Evolutionary conservation across 2,888 invertebrate genomes (phyloP).

Genomic region (Boloria selene): DNA sequence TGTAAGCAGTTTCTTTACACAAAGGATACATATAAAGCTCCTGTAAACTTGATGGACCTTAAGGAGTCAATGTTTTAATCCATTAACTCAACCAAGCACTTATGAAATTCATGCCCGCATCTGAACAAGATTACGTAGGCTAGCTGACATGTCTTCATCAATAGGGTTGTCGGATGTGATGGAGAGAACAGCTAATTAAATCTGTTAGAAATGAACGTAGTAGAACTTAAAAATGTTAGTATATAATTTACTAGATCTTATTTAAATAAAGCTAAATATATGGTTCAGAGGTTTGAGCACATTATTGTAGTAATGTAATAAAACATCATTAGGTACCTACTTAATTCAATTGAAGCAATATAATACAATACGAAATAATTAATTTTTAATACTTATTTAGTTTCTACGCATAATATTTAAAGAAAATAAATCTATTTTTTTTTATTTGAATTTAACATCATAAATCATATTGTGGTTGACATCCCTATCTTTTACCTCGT

Average conservation of each 20-base stretch:
- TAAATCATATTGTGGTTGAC: conserved; percentile 32
- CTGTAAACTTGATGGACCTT: conserved; percentile 53
- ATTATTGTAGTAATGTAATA: too few relatives aligned
- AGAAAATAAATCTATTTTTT: not conserved
- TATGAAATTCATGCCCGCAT: conserved; percentile 79
- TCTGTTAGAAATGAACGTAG: too few relatives aligned
- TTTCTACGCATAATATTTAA: too few relatives aligned
- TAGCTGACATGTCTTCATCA: conserved; percentile 65
- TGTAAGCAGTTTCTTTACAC: conserved; percentile 1
- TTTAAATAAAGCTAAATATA: too few relatives aligned
- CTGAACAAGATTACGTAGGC: conserved; percentile 74
- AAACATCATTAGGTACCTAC: too few relatives aligned
- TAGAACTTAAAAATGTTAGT: too few relatives aligned
- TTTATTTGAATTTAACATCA: not conserved
- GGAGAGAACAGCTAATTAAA: not conserved
- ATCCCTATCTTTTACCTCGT: conserved; percentile 58
- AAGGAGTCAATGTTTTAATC: conserved; percentile 78
- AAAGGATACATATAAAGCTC: conserved; percentile 20
- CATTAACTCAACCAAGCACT: conserved; percentile 76
- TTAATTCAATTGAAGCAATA: too few relatives aligned
- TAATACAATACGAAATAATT: too few relatives aligned
- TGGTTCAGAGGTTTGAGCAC: too few relatives aligned
- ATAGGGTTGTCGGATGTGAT: conserved; percentile 54
- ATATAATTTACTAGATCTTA: too few relatives aligned
- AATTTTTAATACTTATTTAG: too few relatives aligned